Evolutionary conservation across 2,888 invertebrate species (phyloP), one percentile per base, ranked within the genome.

Genomic region (Clivina fossor): DNA sequence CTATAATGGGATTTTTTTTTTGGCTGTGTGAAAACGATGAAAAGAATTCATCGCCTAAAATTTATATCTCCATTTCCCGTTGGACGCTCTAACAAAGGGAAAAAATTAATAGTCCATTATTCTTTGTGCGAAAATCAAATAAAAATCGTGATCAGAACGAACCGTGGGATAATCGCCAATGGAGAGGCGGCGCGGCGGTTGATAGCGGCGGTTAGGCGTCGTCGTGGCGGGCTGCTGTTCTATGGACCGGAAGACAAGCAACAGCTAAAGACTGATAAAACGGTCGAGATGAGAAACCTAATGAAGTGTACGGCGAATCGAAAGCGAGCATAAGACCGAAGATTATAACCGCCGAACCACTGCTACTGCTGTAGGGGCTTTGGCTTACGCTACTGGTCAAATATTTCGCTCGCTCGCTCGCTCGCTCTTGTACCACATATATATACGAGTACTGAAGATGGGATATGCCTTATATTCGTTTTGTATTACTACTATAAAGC

Each of bases 41-140:
- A 47, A 47, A 47, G 47, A 47, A 47, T 47, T 47, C 47, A 47
- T 47, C 47, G 32, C 47, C 33, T 51, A 41, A 51, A 50, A 51
- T 51, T 51, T 51, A 51, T 51, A 43, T 43, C 51, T 51, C 49
- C 49, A 49, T 49, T 49, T 49, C 49, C 49, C 22, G 49, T 33
- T 51, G 43, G 30, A 43, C 20, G 15, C 20, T 11, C 37, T 28
- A 43, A 32, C 38, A 51, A 43, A 40, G 30, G 59, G 56, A 63
- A 61, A 62, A 62, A 64, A 64, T 63, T 61, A 62, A 63, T 63
- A 61, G 63, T 60, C 63, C 59, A 60, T 62, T 62, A 64, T 62
- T 63, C 62, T 60, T 59, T 56, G 58, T 35, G 58, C 56, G 60
- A 58, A 63, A 61, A 64, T 64, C 64, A 62, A 65, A 65, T 64